Evolutionary conservation across 1,140 invertebrate genomes (phyloP).

Genomic region (Tyrophagus putrescentiae): DNA sequence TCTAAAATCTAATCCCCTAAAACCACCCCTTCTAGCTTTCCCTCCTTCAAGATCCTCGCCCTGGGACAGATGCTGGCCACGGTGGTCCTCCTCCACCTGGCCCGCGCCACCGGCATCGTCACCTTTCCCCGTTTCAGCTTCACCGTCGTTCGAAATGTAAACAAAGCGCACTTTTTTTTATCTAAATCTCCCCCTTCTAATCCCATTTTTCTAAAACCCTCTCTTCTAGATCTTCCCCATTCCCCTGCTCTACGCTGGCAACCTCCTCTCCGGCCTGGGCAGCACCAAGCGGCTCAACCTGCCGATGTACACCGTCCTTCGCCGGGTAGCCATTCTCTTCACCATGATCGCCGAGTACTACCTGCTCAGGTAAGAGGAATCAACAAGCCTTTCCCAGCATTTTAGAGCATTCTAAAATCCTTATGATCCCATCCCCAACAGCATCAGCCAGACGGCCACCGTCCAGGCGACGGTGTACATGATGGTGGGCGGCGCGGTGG

Average conservation of each 20-base stretch:
- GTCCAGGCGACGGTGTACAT: slow-evolving; percentile 75
- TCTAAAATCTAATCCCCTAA: not conserved
- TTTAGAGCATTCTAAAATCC: too few relatives aligned
- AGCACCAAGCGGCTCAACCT: slow-evolving; percentile 86
- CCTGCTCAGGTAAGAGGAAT: slow-evolving; percentile 50
- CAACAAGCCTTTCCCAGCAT: not conserved
- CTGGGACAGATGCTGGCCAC: slow-evolving; percentile 78
- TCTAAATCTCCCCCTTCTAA: not conserved
- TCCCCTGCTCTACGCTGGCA: slow-evolving; percentile 81
- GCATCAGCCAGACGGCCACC: slow-evolving; percentile 34
- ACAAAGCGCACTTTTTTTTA: too few relatives aligned
- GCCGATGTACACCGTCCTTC: slow-evolving; percentile 93
- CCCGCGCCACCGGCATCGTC: slow-evolving; percentile 53
- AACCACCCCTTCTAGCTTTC: slow-evolving; percentile 50
- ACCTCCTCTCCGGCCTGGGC: slow-evolving; percentile 89
- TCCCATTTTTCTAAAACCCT: not conserved
- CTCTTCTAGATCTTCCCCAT: slow-evolving; percentile 66
- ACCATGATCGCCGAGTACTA: slow-evolving; percentile 89
- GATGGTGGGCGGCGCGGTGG: slow-evolving; percentile 84
- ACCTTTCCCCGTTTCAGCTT: slow-evolving; percentile 47
- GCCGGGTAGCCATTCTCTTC: slow-evolving; percentile 92
- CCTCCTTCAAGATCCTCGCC: slow-evolving; percentile 78
- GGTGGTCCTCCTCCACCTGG: slow-evolving; percentile 59
- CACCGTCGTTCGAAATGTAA: slow-evolving; percentile 34
- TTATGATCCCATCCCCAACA: slow-evolving; percentile 30